A percentile compares a stretch with the other conserved stretches of the same genome.
These are phyloP conservation scores for Hydrozoanthus tunicans DNA, from an alignment of 64 coral and sea anemone genomes.

Conservation along the genomic window DNA sequence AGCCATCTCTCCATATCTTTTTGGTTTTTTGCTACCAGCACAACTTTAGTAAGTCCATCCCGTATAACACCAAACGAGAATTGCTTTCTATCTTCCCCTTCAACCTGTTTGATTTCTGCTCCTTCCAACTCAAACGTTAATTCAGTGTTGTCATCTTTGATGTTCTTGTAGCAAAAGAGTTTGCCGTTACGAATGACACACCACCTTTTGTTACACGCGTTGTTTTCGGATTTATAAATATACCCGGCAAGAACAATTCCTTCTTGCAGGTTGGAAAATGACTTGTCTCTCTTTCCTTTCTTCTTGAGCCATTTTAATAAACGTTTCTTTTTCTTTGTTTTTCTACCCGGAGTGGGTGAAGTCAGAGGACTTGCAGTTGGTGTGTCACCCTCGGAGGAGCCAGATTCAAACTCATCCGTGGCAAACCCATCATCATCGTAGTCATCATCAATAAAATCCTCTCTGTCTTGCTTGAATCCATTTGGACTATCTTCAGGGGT, in stretches of 20 bases:
- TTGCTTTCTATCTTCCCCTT: conserved; percentile 73
- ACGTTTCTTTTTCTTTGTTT: conserved; percentile 85
- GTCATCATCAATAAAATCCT: conserved; percentile 35
- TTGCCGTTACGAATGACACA: conserved; percentile 86
- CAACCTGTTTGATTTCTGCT: conserved; percentile 60
- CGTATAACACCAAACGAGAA: conserved; percentile 76
- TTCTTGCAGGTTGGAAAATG: conserved; percentile 82
- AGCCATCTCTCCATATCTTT: conserved; percentile 93
- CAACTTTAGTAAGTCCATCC: conserved; percentile 70
- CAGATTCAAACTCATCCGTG: conserved; percentile 91
- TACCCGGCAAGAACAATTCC: conserved; percentile 86
- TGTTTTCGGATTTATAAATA: conserved; percentile 64
- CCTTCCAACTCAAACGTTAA: conserved; percentile 75
- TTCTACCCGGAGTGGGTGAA: conserved; percentile 62
- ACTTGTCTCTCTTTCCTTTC: conserved; percentile 69
- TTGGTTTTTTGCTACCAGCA: conserved; percentile 66
- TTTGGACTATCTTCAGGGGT: conserved; percentile 63
- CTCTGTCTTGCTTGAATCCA: conserved; percentile 57
- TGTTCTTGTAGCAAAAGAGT: conserved; percentile 81
- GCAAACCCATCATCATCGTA: conserved; percentile 91
- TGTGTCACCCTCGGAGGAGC: conserved; percentile 78
- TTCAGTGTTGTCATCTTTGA: conserved; percentile 87
- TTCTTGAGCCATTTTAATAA: conserved; percentile 90
- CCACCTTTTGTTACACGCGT: conserved; percentile 72
- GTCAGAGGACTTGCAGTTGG: conserved; percentile 25